Base-by-base conservation (phyloP, 2,888 invertebrate genomes). In the Tortrix viridana region DNA sequence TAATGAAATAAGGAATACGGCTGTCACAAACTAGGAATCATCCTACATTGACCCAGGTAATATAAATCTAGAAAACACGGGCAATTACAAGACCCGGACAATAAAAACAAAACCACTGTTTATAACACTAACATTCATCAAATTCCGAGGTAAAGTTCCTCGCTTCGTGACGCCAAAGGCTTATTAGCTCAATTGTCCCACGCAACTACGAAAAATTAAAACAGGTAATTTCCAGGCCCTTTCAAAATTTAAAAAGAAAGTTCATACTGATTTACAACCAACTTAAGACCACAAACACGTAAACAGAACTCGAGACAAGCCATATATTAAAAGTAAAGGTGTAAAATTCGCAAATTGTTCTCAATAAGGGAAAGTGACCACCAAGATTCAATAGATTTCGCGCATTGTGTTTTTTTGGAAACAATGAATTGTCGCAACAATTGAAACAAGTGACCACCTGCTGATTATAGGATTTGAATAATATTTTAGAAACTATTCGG, bases 191-290 rank as follows among this genome's bases (percentile, higher is more conserved):
- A 12, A 62, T 56, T 54, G 74, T 65, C 55, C 62, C 62, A 66
- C 62, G 68, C 64, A 74, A 71, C 79, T 77, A 71, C 82, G 80
- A 78, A 79, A 84, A 88, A 87, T 86, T 67, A 80, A 74, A 82
- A 82, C 88, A 89, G 88, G 88, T 89, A 87, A 20, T 81, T 85
- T 79, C 77, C 71, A 68, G 58, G 70, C 65, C 68, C 70, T 72
- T 73, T 73, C 63, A 65, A 59, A 53, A 67, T 72, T 71, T 74
- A 67, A 73, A 84, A 81, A 80, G 85, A 86, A 85, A 87, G 85
- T 84, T 78, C 82, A 86, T 80, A 78, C 81, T 81, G 83, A 87
- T 89, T 89, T 89, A 90, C 81, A 81, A 83, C 84, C 85, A 70
- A 80, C 77, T 81, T 76, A 75, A 79, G 76, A 79, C 83, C 85